These are phyloP conservation scores for Iphiclides podalirius DNA, from an alignment of 2,888 invertebrate species.

Conservation along the genomic window DNA sequence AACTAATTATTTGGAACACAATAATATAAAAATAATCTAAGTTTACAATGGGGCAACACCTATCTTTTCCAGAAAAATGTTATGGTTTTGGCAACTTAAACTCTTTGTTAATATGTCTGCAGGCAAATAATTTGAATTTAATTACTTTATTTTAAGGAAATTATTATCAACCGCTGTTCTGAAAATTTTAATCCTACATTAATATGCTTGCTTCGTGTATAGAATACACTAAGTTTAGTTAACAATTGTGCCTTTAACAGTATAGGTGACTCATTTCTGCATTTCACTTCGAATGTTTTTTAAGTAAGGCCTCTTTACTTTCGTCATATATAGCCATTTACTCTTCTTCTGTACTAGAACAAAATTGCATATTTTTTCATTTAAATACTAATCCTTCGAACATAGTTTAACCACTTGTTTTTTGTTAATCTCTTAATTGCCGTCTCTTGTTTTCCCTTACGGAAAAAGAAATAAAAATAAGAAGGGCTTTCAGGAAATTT, in stretches of 20 bases:
- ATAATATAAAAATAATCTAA: no score
- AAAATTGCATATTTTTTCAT: no score
- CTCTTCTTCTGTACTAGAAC: slow-evolving; percentile 14
- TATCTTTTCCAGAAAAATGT: no score
- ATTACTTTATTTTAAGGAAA: slow-evolving; percentile 14
- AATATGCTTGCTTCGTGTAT: slow-evolving; percentile 24
- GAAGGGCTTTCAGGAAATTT: no score
- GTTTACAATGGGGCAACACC: no score
- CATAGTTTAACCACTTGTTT: no score
- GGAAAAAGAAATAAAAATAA: no score
- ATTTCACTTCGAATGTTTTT: slow-evolving; percentile 2
- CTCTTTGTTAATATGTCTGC: slow-evolving; percentile 13
- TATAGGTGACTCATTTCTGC: slow-evolving; percentile 26
- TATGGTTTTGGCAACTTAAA: slow-evolving; percentile 15
- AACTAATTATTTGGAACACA: no score
- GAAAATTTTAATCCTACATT: slow-evolving; percentile 22
- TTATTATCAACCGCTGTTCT: slow-evolving; percentile 22
- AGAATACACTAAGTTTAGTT: slow-evolving; percentile 17
- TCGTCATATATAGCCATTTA: slow-evolving; percentile 23
- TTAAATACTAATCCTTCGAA: no score
- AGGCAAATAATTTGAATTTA: slow-evolving; percentile 17
- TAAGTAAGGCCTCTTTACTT: slow-evolving; percentile 20
- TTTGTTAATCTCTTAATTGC: no score
- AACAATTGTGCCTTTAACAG: slow-evolving; percentile 25
- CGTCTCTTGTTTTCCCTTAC: no score